These are phyloP conservation scores for Amphibalanus amphitrite DNA, from an alignment of 1,140 invertebrate genomes.

Conservation along the genomic window DNA sequence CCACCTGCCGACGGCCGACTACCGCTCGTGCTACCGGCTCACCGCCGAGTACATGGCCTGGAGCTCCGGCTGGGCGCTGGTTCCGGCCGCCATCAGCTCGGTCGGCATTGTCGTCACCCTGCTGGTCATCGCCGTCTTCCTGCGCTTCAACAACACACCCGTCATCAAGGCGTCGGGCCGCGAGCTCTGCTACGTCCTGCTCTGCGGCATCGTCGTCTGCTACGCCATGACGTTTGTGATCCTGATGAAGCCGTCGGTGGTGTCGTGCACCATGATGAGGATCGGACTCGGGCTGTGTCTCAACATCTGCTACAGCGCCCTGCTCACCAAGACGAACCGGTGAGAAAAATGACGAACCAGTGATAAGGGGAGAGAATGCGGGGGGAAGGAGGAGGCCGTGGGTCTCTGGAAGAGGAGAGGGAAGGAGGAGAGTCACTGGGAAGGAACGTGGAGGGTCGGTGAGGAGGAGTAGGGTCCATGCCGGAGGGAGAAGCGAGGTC, in stretches of 20 bases:
- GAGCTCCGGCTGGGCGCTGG: slow-evolving; percentile 41
- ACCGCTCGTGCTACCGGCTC: slow-evolving; percentile 39
- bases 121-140: slow-evolving; percentile 42
- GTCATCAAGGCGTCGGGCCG: slow-evolving; percentile 63
- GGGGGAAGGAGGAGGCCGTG: no score
- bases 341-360: no score
- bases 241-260: slow-evolving; percentile 37
- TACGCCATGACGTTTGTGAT: slow-evolving; percentile 43
- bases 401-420: no score
- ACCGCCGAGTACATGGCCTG: slow-evolving; percentile 34
- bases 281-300: slow-evolving; percentile 48
- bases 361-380: no score
- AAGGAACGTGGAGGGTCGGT: no score
- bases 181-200: slow-evolving; percentile 60
- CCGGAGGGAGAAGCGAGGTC: no score
- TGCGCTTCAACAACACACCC: slow-evolving; percentile 51
- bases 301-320: slow-evolving; percentile 51
- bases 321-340: slow-evolving; percentile 55
- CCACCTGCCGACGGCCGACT: slow-evolving; percentile 39
- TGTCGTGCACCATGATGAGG: slow-evolving; percentile 41
- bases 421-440: no score
- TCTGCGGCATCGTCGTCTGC: slow-evolving; percentile 40
- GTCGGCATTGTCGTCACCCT: slow-evolving; percentile 48
- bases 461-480: no score
- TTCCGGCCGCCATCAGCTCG: slow-evolving; percentile 40